A percentile compares a stretch with the other conserved stretches of the same genome.
phyloP scores from a whole-genome alignment of 2,888 invertebrate genomes.

The Priocnemis perturbator region DNA sequence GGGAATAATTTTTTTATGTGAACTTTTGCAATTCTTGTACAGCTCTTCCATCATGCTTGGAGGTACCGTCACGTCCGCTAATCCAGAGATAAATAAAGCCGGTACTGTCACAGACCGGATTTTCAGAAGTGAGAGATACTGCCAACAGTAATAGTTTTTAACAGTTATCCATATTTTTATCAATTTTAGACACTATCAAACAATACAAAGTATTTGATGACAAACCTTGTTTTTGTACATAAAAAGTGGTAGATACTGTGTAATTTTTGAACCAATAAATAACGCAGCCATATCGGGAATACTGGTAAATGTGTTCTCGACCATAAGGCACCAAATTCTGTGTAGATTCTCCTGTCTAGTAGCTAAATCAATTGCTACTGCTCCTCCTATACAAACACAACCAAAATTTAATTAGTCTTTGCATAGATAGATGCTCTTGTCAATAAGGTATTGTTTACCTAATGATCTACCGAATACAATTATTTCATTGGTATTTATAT shows the following conservation, averaged over 20 bases:
- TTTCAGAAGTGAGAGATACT: conserved; percentile 87
- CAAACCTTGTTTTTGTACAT: conserved; percentile 94
- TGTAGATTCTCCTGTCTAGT: conserved; percentile 85
- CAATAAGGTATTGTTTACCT: conserved; percentile 76
- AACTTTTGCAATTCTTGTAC: conserved; percentile 84
- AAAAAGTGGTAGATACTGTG: conserved; percentile 87
- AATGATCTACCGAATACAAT: conserved; percentile 93
- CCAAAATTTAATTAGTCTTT: neutral
- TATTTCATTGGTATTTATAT: conserved; percentile 90
- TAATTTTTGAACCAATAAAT: conserved; percentile 84
- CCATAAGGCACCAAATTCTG: conserved; percentile 89
- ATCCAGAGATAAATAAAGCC: conserved; percentile 91
- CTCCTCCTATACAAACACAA: conserved; percentile 82
- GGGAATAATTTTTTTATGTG: conserved; percentile 85
- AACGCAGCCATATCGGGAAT: conserved; percentile 94
- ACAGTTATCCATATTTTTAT: neutral
- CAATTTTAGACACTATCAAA: neutral
- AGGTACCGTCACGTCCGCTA: conserved; percentile 91
- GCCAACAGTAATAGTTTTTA: conserved; percentile 63
- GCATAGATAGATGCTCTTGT: neutral
- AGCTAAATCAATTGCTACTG: conserved; percentile 92
- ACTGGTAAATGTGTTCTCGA: conserved; percentile 97
- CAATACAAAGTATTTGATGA: conserved; percentile 8
- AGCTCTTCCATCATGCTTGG: conserved; percentile 92
- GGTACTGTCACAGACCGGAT: conserved; percentile 85